phyloP scores from a whole-genome alignment of 2,888 invertebrate species.

The Syrphus vitripennis region DNA sequence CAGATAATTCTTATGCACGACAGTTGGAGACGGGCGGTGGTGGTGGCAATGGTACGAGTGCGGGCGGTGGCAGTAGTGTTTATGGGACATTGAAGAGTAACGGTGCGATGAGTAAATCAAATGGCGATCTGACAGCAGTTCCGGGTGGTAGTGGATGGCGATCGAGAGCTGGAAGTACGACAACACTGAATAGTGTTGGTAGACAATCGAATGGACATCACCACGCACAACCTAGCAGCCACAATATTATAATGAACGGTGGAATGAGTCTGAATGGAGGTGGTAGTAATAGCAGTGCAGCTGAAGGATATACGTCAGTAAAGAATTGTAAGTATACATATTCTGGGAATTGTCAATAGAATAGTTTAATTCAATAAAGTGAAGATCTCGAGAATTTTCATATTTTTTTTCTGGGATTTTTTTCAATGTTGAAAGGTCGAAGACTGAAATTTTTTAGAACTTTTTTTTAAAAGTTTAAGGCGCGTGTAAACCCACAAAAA shows the following conservation, averaged over 20 bases:
- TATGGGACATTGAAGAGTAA: constrained; percentile 82
- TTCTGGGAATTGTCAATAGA: neutral
- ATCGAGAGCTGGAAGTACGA: constrained; percentile 84
- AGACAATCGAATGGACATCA: constrained; percentile 80
- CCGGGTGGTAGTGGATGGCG: constrained; percentile 82
- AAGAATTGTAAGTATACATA: constrained; percentile 80
- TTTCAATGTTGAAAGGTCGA: too few relatives aligned
- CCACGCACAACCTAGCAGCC: constrained; percentile 72
- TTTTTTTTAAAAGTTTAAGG: too few relatives aligned
- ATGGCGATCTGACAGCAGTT: constrained; percentile 78
- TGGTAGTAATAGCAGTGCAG: constrained; percentile 78
- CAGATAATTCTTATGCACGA: constrained; percentile 96
- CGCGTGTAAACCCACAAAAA: too few relatives aligned
- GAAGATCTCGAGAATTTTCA: too few relatives aligned
- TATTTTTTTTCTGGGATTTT: too few relatives aligned
- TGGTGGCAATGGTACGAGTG: constrained; percentile 76
- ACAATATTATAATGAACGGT: constrained; percentile 72
- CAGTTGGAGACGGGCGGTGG: constrained; percentile 87
- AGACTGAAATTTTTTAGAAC: too few relatives aligned
- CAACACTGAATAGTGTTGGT: constrained; percentile 84
- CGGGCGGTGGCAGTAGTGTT: constrained; percentile 82
- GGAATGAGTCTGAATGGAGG: constrained; percentile 72
- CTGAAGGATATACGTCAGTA: constrained; percentile 80
- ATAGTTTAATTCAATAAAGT: too few relatives aligned
- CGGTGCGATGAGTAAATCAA: constrained; percentile 79